Percentiles rank a stretch among this genome's conserved stretches.
Conservation (phyloP, 1,140 invertebrate genomes). For the Rhagoletis pomonella region DNA sequence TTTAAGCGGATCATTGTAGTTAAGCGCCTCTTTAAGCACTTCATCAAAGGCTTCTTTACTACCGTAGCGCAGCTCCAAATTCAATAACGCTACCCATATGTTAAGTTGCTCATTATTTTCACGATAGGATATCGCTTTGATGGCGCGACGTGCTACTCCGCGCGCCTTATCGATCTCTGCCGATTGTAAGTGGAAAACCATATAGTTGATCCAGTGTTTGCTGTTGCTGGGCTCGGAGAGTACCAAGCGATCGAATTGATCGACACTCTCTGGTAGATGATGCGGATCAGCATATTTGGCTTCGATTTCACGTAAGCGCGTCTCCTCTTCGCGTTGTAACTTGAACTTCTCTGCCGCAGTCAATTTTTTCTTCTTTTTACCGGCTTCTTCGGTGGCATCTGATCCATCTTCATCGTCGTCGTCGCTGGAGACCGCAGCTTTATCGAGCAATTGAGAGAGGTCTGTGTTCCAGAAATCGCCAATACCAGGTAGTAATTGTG, state of each 20-base stretch:
- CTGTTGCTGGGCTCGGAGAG: conserved; percentile 90
- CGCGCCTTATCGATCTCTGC: conserved; percentile 94
- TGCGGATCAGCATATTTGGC: conserved; percentile 79
- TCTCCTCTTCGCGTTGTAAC: conserved; percentile 80
- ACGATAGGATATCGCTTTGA: conserved; percentile 88
- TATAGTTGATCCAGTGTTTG: conserved; percentile 92
- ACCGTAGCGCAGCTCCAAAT: conserved; percentile 93
- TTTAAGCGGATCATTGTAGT: conserved; percentile 84
- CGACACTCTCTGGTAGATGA: conserved; percentile 81
- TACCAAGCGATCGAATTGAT: conserved; percentile 92
- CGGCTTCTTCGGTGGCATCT: conserved; percentile 67
- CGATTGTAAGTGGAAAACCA: conserved; percentile 88
- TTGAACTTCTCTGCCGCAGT: conserved; percentile 79
- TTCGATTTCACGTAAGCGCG: conserved; percentile 80
- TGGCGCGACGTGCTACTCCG: conserved; percentile 84
- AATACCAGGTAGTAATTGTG: conserved; percentile 63
- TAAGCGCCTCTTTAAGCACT: conserved; percentile 86
- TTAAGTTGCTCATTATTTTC: conserved; percentile 92
- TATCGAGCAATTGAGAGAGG: conserved; percentile 50
- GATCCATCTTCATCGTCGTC: conserved; percentile 61
- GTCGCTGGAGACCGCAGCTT: conserved; percentile 60
- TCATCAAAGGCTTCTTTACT: conserved; percentile 82
- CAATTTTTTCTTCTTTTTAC: conserved; percentile 80
- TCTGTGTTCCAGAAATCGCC: conserved; percentile 65
- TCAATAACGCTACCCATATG: conserved; percentile 92